Conservation (phyloP, 2,113 vertebrate species). For the Psephotus haematonotus region DNA sequence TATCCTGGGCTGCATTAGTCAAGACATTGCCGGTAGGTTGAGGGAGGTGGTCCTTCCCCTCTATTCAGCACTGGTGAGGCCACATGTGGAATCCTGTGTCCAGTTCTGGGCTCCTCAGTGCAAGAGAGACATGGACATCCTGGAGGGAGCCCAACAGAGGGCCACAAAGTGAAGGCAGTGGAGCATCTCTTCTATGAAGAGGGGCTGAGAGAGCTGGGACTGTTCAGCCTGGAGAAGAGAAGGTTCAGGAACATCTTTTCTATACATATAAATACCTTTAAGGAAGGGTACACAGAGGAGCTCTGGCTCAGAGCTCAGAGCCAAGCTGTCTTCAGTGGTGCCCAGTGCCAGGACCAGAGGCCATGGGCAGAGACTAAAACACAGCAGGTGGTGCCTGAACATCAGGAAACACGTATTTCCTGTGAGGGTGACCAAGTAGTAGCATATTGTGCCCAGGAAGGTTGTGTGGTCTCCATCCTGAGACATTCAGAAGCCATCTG, state of each 20-base stretch:
- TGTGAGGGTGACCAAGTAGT: background rate
- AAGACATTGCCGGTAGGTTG: background rate
- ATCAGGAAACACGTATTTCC: background rate
- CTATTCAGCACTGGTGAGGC: background rate
- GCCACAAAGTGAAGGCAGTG: background rate
- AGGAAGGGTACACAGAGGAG: background rate
- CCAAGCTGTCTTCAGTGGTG: background rate
- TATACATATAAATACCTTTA: background rate
- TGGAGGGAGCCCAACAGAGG: background rate
- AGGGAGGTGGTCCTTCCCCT: background rate
- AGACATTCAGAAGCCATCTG: background rate
- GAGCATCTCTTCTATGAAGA: background rate
- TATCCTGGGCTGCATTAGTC: background rate
- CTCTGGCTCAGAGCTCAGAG: background rate
- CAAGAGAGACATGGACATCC: background rate
- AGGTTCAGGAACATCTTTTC: background rate
- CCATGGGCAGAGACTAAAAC: background rate
- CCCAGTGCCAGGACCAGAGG: background rate
- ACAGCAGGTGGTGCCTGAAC: background rate
- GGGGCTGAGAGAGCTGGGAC: background rate
- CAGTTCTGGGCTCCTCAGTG: background rate
- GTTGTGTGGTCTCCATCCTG: background rate
- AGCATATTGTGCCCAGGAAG: background rate
- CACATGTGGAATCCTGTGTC: background rate
- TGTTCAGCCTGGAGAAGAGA: background rate